These are phyloP conservation scores for Lepidostoma basale DNA, from an alignment of 1,140 invertebrate genomes.

Conservation along the genomic window DNA sequence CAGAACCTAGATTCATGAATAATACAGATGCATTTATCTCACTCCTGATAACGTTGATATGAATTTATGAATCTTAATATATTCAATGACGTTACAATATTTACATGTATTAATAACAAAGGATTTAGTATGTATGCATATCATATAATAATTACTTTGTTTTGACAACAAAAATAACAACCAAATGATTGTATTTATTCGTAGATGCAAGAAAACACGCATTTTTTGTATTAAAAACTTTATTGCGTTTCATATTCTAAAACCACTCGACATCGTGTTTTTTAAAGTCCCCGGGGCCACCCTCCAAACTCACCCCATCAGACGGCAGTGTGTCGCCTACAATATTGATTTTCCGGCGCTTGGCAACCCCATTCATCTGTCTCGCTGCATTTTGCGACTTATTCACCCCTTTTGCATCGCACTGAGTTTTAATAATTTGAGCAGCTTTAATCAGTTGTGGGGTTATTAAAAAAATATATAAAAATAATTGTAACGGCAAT, in stretches of 20 bases:
- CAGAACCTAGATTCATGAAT: too few relatives aligned
- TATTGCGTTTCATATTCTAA: too few relatives aligned
- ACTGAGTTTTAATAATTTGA: neutral
- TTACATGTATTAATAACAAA: neutral
- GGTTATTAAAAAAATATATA: too few relatives aligned
- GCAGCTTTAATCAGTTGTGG: neutral
- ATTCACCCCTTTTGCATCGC: neutral
- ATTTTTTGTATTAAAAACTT: too few relatives aligned
- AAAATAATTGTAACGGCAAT: too few relatives aligned
- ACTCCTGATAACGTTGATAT: too few relatives aligned
- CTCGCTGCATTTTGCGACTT: neutral
- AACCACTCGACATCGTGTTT: neutral
- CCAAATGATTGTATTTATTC: too few relatives aligned
- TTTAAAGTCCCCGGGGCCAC: neutral
- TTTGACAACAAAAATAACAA: too few relatives aligned
- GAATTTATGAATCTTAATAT: too few relatives aligned
- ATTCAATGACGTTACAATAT: too few relatives aligned
- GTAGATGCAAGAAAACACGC: too few relatives aligned
- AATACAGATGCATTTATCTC: too few relatives aligned
- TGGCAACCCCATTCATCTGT: constrained; percentile 10
- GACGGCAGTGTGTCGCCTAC: constrained; percentile 30
- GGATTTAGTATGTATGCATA: neutral
- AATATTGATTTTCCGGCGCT: constrained; percentile 28
- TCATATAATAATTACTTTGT: neutral
- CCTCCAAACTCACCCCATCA: constrained; percentile 1